Evolutionary conservation across 2,113 vertebrate genomes (phyloP).

Genomic region (Phoenicopterus ruber): DNA sequence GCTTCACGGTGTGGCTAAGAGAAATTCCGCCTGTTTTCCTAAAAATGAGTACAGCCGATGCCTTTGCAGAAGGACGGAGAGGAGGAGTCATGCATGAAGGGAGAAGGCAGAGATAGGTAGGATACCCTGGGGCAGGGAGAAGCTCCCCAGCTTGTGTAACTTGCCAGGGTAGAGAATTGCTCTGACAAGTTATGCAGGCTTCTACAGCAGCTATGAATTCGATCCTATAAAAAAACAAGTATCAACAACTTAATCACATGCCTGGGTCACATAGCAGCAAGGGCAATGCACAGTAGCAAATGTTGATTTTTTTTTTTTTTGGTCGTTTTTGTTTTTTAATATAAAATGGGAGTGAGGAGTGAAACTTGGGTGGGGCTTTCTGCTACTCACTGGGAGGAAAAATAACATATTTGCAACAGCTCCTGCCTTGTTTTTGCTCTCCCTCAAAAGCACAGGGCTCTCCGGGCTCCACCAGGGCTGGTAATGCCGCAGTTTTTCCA

Average conservation of each 20-base stretch:
- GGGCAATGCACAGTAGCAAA: background rate
- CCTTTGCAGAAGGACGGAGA: background rate
- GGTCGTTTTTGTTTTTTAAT: background rate
- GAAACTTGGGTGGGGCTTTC: conserved; percentile 11
- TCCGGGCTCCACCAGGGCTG: background rate
- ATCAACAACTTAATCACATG: conserved; percentile 50
- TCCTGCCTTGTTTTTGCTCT: background rate
- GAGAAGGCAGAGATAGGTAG: background rate
- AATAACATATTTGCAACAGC: background rate
- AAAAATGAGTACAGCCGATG: background rate
- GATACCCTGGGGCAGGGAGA: background rate
- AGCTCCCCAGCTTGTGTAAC: conserved; percentile 33
- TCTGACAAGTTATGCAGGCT: conserved; percentile 22
- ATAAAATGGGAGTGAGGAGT: background rate
- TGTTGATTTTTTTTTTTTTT: background rate
- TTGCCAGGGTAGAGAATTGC: conserved; percentile 29
- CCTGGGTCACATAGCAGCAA: conserved; percentile 16
- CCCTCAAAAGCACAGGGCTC: background rate
- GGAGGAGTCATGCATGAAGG: background rate
- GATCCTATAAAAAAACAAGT: conserved; percentile 42
- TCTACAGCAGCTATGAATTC: conserved; percentile 14
- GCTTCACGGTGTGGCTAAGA: background rate
- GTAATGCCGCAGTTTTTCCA: background rate
- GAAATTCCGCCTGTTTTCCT: background rate
- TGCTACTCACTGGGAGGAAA: background rate